Base-by-base conservation (phyloP, 2,797 vertebrate species). In the Hirundo rustica region DNA sequence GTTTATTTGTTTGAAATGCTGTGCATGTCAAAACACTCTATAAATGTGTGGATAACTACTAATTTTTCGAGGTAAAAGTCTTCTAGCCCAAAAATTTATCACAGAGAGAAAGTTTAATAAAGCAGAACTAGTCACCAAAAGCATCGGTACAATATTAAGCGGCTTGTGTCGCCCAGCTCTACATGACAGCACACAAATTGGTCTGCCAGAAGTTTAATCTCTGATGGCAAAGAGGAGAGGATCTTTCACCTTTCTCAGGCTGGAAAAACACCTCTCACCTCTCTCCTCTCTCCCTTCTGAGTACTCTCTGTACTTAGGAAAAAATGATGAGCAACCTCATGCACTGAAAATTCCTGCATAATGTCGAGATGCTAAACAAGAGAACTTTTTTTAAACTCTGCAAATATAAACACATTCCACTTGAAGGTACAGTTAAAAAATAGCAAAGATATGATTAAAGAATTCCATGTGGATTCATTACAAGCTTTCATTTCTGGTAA, bases 401-500 rank as follows among this genome's bases (percentile, higher is more conserved):
- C 92, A 97, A 97, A 97, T 96, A 93, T 95, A 96, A 95, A 88
- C 75, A 96, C 91, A 92, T 96, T 97, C 95, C 95, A 91, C 80
- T 97, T 96, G 89, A 95, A 97, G 95, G 95, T 95, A 96, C 96
- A 95, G 94, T 92, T 96, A 96, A 94, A 97, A 96, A 95, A 97
- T 89, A 95, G 92, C 96, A 97, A 97, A 97, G 80, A 96, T 91
- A 92, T 93, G 95, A 97, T 97, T 96, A 95, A 97, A 96, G 92
- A 95, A 96, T 97, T 97, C 96, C 97, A 88, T 90, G 96, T 95
- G 96, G 96, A 96, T 97, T 97, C 96, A 96, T 96, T 97, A 92
- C 73, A 96, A 96, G 96, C 94, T 97, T 96, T 95, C 95, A 93
- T 97, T 97, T 98, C 97, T 98, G 95, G 97, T 97, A 96, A 97